Conservation (phyloP, 2,797 vertebrate species). For the Rhinophrynus dorsalis region DNA sequence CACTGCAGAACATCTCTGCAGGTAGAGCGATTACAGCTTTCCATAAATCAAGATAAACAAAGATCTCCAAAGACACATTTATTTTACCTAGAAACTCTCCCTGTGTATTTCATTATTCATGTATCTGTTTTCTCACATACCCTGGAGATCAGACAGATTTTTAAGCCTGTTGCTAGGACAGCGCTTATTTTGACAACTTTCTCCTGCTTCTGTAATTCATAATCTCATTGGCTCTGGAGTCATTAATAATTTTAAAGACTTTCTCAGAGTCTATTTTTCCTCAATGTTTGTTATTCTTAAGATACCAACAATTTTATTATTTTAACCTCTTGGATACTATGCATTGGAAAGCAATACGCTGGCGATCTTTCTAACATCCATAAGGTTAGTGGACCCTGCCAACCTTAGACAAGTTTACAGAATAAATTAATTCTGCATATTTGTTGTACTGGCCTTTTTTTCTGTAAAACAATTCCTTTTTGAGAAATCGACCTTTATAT, state of each 20-base stretch:
- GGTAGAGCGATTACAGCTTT: background rate
- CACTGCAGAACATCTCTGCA: too few relatives aligned
- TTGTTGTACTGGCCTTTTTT: too few relatives aligned
- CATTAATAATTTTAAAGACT: slow-evolving; percentile 44
- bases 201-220: background rate
- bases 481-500: too few relatives aligned
- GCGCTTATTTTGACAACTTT: slow-evolving; percentile 29
- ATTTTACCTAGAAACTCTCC: slow-evolving; percentile 34
- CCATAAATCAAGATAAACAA: slow-evolving; percentile 15
- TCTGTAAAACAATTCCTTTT: too few relatives aligned
- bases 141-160: slow-evolving; percentile 30
- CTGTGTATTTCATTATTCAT: slow-evolving; percentile 36
- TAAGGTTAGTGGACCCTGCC: too few relatives aligned
- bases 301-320: background rate
- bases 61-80: slow-evolving; percentile 10
- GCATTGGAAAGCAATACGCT: too few relatives aligned
- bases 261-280: slow-evolving; percentile 15
- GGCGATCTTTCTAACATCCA: too few relatives aligned
- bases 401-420: too few relatives aligned
- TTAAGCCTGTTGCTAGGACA: slow-evolving; percentile 39
- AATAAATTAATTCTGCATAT: too few relatives aligned
- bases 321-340: too few relatives aligned
- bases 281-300: slow-evolving; percentile 15
- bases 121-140: slow-evolving; percentile 1
- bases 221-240: slow-evolving; percentile 34